Base-by-base conservation (phyloP, 1,140 invertebrate species). In the Brachionus sp. region DNA sequence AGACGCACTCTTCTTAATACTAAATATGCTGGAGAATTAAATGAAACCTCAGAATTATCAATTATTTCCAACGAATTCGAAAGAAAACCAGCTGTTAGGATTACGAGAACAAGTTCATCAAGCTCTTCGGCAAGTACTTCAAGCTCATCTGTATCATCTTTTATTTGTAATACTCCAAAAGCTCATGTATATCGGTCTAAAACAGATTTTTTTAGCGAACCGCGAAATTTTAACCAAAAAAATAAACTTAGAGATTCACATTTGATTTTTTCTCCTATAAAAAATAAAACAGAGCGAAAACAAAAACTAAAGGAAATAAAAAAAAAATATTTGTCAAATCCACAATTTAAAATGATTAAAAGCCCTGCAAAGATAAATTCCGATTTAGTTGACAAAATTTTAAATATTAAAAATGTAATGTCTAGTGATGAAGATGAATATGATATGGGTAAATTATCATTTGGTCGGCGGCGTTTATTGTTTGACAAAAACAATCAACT, bases 321-420 rank as follows among this genome's bases (percentile, higher is more conserved):
- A 70, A 70, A 70, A 70, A 70, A 70, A 39, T 70, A 13, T n/a
- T 70, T 39, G 16, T 70, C 66, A 19, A 70, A 37, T 23, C 66
- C 33, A 6, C 2, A 10, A n/a, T 37, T 37, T 39, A 70, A 70
- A 23, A 7, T 16, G 37, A 12, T 70, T 19, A 70, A 70, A 19
- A 70, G 66, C 37, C 66, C 66, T 39, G 66, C 66, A 16, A 70
- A 70, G 37, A 4, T 16, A 39, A 70, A 23, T 19, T 70, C 66
- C 0, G 33, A 37, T 37, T 16, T 70, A 19, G 66, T 70, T 5
- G 66, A 70, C 37, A 70, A 70, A 44, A 70, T 70, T 70, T 39
- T 70, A 37, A 70, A 70, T 70, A 39, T 39, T 0, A 70, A 70
- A 39, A 70, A 70, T 44, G 37, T 70, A n/a, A 70, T 70, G n/a